Base-by-base conservation (phyloP, 1,140 invertebrate genomes). In the Heliconius eleuchia region DNA sequence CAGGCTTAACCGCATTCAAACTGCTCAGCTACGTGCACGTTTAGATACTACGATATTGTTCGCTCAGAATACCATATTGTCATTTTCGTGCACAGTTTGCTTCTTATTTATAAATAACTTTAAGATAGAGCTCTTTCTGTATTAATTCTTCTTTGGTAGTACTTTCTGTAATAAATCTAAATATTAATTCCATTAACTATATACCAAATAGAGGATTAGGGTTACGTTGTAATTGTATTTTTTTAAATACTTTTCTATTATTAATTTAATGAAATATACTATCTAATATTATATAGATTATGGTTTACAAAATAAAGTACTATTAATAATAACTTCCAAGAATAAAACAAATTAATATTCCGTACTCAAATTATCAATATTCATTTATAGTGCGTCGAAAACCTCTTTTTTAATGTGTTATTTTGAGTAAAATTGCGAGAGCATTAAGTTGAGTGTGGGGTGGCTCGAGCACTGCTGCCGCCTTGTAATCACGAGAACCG, bases 381-480 rank as follows among this genome's bases (percentile, higher is more conserved):
- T 88, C 85, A 89, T 92, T 91, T 88, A 86, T 83, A 88, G 86
- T 88, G 84, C 86, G 84, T 85, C 90, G 87, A 94, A 92, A 92
- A 86, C 85, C 85, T 85, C 74, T 91, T 92, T 92, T 91, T 94
- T 92, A 87, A 90, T 92, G 84, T 90, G 85, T 94, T 92, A 92
- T 91, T 90, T 90, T 88, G 88, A 93, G 89, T 89, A 87, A 94
- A 94, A 93, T 93, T 93, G 93, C 91, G 91, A 93, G 93, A 92
- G 91, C 90, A 93, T 93, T 93, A 93, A 89, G 81, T 88, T 93
- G 91, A 93, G 87, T 94, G 92, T 93, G 92, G 93, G 92, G 89
- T 94, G 89, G 89, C 91, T 85, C 86, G 87, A 81, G 81, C 86
- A 87, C 91, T 91, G 70, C 85, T 80, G 88, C 89, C 81, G 88